A percentile compares a stretch with the other conserved stretches of the same genome.
These are phyloP conservation scores for Spongilla lacustris DNA, from an alignment of 37 sponge, comb jelly and placozoan species.

Conservation along the genomic window DNA sequence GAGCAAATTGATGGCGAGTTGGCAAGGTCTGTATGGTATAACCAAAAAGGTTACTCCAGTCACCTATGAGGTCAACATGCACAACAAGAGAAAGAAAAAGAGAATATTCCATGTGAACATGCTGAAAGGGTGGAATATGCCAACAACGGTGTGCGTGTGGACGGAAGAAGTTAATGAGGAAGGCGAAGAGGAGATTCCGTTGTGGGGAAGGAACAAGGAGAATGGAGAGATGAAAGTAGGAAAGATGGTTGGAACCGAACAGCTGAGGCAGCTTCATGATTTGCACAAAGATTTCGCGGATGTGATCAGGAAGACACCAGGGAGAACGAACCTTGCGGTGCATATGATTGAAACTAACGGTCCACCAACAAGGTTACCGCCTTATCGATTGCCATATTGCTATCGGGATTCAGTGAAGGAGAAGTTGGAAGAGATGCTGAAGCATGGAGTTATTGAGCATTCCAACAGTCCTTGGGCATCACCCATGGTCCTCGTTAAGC, in stretches of 20 bases:
- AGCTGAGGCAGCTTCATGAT: background rate
- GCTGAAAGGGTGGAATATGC: constrained; percentile 26
- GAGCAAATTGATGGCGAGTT: constrained; percentile 6
- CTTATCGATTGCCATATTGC: constrained; percentile 32
- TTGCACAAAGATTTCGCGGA: background rate
- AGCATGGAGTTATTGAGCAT: constrained; percentile 38
- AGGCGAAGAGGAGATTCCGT: background rate
- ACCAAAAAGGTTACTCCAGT: constrained; percentile 11
- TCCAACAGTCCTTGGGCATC: constrained; percentile 41
- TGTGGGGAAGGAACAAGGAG: background rate
- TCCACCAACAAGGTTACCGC: constrained; percentile 18
- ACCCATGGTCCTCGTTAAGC: constrained; percentile 49
- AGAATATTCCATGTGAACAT: constrained; percentile 46
- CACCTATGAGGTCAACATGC: constrained; percentile 30
- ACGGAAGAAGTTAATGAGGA: background rate
- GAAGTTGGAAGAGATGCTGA: constrained; percentile 44
- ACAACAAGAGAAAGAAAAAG: constrained; percentile 27
- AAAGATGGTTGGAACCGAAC: background rate
- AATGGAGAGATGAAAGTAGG: background rate
- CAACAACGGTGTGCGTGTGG: constrained; percentile 9
- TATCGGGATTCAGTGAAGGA: constrained; percentile 20
- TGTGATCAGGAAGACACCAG: background rate
- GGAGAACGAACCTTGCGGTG: background rate
- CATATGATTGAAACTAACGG: constrained; percentile 2
- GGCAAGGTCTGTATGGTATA: constrained; percentile 40